A percentile compares a stretch with the other conserved stretches of the same genome.
Evolutionary conservation across 1,140 invertebrate species (phyloP).

Genomic region (Cecropterus lyciades): DNA sequence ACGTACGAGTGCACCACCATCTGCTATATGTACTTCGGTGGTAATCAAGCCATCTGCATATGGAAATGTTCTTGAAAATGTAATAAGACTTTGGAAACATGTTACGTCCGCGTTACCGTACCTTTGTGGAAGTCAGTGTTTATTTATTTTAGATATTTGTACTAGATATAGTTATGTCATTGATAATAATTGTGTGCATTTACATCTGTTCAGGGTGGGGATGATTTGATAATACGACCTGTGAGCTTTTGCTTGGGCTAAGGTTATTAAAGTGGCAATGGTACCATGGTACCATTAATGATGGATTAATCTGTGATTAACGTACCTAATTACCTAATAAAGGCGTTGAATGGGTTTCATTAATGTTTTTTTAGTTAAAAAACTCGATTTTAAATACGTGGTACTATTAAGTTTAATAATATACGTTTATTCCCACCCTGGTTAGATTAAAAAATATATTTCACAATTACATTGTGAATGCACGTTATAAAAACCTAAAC

Average conservation of each 20-base stretch:
- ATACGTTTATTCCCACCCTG: background rate
- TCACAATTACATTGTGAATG: too few species aligned
- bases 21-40: conserved; percentile 96
- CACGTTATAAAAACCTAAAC: too few species aligned
- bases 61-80: conserved; percentile 92
- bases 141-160: conserved; percentile 7
- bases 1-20: conserved; percentile 95
- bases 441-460: too few species aligned
- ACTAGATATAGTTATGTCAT: background rate
- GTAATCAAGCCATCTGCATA: conserved; percentile 94
- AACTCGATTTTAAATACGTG: background rate
- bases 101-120: conserved; percentile 18
- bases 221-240: background rate
- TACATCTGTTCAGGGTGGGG: background rate
- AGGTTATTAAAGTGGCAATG: too few species aligned
- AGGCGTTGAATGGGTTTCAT: background rate
- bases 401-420: too few species aligned
- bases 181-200: background rate
- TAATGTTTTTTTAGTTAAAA: background rate
- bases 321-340: too few species aligned
- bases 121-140: conserved; percentile 7
- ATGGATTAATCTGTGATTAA: too few species aligned
- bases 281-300: too few species aligned
- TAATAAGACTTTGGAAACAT: background rate
- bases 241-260: background rate